Base-by-base conservation (phyloP, 2,113 vertebrate genomes). In the Genyomyrus donnyi region DNA sequence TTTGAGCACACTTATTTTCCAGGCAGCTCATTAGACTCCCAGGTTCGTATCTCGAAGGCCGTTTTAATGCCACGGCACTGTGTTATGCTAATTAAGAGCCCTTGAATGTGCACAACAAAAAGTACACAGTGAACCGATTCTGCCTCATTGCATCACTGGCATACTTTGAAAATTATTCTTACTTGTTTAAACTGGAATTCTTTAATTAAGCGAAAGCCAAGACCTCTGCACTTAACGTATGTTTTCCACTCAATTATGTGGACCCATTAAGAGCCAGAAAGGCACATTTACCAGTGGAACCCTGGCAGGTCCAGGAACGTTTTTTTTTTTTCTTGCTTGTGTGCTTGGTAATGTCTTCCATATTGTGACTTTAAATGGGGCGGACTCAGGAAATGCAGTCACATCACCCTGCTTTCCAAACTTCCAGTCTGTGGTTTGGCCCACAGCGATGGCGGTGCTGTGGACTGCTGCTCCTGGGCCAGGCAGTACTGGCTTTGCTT, bases 351-450 rank as follows among this genome's bases (percentile, higher is more conserved):
- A 96, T 96, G 94, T 90, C 91, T 97, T 97, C 96, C 96, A 97
- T 95, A 96, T 97, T 97, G 94, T 94, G 95, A 95, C 94, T 95
- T 95, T 95, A 96, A 96, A 95, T 94, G 93, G 93, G 94, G 92
- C 94, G 95, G 92, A 95, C 92, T 95, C 93, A 95, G 95, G 95
- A 96, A 97, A 95, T 94, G 94, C 95, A 96, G 95, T 95, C 94
- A 94, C 94, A 94, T 94, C 93, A 93, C 92, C 93, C 93, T 92
- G 95, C 95, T 93, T 96, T 95, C 92, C 93, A 95, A 96, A 93
- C 95, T 94, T 92, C 93, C 95, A 94, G 93, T 91, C 91, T 94
- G 92, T 94, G 95, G 95, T 93, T 91, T 91, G 95, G 92, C 94
- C 91, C 92, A 15, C 66, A 91, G 90, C 91, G 93, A 91, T 89